Evolutionary conservation across 1,140 invertebrate species (phyloP), one percentile per base, ranked within the genome.

Genomic region (Anastatus disparis): DNA sequence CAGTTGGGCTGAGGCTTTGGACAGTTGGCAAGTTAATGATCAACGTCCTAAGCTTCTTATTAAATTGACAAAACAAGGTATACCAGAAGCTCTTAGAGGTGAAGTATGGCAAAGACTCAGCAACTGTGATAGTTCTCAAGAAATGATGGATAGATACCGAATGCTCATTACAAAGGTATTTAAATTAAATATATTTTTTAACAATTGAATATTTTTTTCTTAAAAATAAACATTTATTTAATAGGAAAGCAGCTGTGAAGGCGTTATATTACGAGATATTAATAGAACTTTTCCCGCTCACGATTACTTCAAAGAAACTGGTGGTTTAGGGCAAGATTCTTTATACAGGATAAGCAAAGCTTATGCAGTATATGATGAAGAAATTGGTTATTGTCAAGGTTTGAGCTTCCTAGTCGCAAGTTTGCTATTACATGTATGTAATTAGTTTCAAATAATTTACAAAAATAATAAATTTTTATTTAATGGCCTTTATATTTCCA

Each of bases 351-450:
- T 99, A 78, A 97, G 95, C 76, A 95, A 97, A 85, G 98, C 97
- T 0, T 99, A 99, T 85, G 95, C 97, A 24, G 93, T 99, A 3
- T 95, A 97, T 84, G 98, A 99, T 83, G 91, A 93, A 73, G 98
- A 99, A 87, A 95, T 99, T 72, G 96, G 96, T 35, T 99, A 99
- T 86, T 99, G 97, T 85, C 98, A 99, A 86, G 98, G 98, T 24
- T 88, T 99, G 24, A 98, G 96, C 83, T 99, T 99, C 84, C 87
- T 99, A 42, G 96, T 96, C 61, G 98, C 97, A 74, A 96, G 96
- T 71, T 86, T 99, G 55, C 86, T 99, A 13, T 87, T 99, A 67
- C 97, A 99, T 87, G 97, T 98, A 86, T 91, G 93, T 89, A 52
- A 10, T 48, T 26, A 61, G 3, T 67, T 29, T 35, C 44, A 20